Percentiles rank a stretch among this genome's conserved stretches.
These are phyloP conservation scores for Molorchus minor DNA, from an alignment of 2,888 invertebrate species.

Conservation along the genomic window DNA sequence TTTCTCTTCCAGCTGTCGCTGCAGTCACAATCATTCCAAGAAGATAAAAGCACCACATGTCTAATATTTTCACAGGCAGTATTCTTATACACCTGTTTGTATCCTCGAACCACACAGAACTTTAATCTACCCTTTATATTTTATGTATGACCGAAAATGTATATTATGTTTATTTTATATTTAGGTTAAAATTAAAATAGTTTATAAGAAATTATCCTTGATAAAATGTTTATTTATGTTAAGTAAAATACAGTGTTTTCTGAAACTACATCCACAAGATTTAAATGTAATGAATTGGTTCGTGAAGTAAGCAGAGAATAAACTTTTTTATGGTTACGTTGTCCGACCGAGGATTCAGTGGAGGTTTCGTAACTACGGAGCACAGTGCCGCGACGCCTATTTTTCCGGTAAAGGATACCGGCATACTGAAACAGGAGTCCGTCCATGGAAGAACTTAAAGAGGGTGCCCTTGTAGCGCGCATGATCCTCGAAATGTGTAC, in stretches of 20 bases:
- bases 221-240: too few species aligned
- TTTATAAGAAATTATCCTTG: too few species aligned
- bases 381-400: slow-evolving; percentile 15
- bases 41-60: slow-evolving; percentile 41
- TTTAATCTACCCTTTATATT: background rate
- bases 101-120: background rate
- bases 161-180: too few species aligned
- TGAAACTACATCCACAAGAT: background rate
- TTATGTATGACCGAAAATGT: background rate
- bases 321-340: too few species aligned
- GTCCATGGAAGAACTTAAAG: slow-evolving; percentile 15
- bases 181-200: too few species aligned
- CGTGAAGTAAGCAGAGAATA: too few species aligned
- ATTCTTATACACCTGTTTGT: slow-evolving; percentile 7
- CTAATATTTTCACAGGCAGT: slow-evolving; percentile 9
- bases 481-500: slow-evolving; percentile 20
- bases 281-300: too few species aligned
- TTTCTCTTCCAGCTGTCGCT: slow-evolving; percentile 37
- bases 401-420: slow-evolving; percentile 18
- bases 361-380: too few species aligned
- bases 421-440: slow-evolving; percentile 20
- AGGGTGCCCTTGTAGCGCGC: slow-evolving; percentile 4
- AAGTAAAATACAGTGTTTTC: background rate
- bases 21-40: slow-evolving; percentile 34
- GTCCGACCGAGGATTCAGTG: too few species aligned